Base-by-base conservation (phyloP, 1,140 invertebrate genomes). In the Belonocnema kinseyi region DNA sequence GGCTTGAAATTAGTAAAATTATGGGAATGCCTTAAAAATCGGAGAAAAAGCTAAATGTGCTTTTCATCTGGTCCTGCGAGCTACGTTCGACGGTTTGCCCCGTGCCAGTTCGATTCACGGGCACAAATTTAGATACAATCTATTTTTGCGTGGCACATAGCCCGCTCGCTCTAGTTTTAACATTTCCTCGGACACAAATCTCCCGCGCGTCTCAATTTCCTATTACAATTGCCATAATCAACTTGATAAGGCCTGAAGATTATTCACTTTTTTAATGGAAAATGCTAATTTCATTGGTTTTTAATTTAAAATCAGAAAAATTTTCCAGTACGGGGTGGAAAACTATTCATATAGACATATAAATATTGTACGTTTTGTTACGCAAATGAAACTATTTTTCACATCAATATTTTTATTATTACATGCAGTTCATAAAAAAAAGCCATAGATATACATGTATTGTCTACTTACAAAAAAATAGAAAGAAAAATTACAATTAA, bases 61-160 rank as follows among this genome's bases (percentile, higher is more conserved):
- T 66, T 66, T 66, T 33, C 5, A 26, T 66, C 26, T 14, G 26
- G 33, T 40, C 26, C 6, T 12, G 13, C 56, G 19, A 58, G 26
- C 19, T 21, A 19, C 72, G 72, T 74, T 79, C 74, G 61, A 78
- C 76, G 54, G 77, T 73, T 81, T 83, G 86, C 83, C 82, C 85
- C 85, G 86, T 83, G 83, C 85, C 85, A 89, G 86, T 88, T 89
- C 86, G 85, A 89, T 90, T 91, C 89, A 89, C 87, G 89, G 90
- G 84, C 87, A 90, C 89, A 85, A 90, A 91, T 90, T 91, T 90
- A 90, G 90, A 90, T 86, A 80, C 85, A 87, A 79, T 89, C 87
- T 91, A 91, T 91, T 91, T 91, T 90, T 81, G 83, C 81, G 72
- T 81, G 77, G 75, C 83, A 80, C 85, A 85, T 83, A 85, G 81